Conservation (phyloP, 1,140 invertebrate genomes). For the Drosophila bifasciata region DNA sequence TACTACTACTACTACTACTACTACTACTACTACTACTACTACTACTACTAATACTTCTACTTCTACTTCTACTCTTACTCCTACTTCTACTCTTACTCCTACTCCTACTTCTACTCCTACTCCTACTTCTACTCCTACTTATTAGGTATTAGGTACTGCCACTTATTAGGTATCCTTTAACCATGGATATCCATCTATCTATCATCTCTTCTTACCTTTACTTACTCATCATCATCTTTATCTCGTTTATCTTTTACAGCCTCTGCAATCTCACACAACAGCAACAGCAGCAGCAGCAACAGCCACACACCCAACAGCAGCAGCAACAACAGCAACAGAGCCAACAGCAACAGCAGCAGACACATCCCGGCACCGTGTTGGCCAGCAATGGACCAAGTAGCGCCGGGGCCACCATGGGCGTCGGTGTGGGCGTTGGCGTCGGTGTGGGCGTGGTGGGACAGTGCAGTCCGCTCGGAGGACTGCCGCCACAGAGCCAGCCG, state of each 20-base stretch:
- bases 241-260: constrained; percentile 36
- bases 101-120: too few species aligned
- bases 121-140: too few species aligned
- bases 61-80: too few species aligned
- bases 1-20: too few species aligned
- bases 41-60: too few species aligned
- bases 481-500: constrained; percentile 79
- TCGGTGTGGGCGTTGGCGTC: constrained; percentile 56
- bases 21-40: too few species aligned
- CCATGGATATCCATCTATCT: too few species aligned
- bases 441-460: constrained; percentile 56
- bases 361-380: constrained; percentile 71
- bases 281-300: constrained; percentile 47
- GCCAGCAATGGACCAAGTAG: constrained; percentile 78
- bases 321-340: constrained; percentile 59
- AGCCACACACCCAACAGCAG: constrained; percentile 40
- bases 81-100: too few species aligned
- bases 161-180: too few species aligned
- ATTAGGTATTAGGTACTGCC: too few species aligned
- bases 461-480: constrained; percentile 66
- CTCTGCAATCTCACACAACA: constrained; percentile 66
- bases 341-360: constrained; percentile 55
- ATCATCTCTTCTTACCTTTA: background rate
- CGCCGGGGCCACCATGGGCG: constrained; percentile 66
- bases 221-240: background rate